Evolutionary conservation across 2,113 vertebrate genomes (phyloP).

Genomic region (Misgurnus mizolepis): DNA sequence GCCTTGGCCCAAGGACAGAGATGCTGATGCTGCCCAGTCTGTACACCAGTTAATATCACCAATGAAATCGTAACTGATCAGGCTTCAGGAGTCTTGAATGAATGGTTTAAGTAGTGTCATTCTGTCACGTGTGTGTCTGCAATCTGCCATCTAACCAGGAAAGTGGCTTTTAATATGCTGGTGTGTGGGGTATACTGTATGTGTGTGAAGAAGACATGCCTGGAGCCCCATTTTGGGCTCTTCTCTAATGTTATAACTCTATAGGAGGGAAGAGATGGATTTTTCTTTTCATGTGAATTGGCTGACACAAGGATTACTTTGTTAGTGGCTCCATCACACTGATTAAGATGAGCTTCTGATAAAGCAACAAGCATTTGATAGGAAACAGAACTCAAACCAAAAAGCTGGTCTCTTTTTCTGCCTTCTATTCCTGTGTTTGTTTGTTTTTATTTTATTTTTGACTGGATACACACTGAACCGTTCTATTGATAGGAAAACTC

Average conservation of each 20-base stretch:
- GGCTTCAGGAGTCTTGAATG: constrained; percentile 56
- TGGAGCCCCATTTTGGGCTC: constrained; percentile 67
- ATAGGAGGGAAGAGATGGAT: constrained; percentile 6
- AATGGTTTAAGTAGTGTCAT: constrained; percentile 61
- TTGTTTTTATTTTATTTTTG: constrained; percentile 66
- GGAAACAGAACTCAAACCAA: constrained; percentile 47
- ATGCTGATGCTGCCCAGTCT: constrained; percentile 24
- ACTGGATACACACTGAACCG: constrained; percentile 89
- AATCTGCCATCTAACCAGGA: constrained; percentile 70
- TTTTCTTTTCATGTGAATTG: constrained; percentile 68
- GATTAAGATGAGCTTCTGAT: constrained; percentile 66
- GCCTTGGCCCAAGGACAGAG: not conserved
- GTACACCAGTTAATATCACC: constrained; percentile 35
- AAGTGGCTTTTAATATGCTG: constrained; percentile 65
- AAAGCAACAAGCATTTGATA: constrained; percentile 52
- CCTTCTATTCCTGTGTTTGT: not conserved
- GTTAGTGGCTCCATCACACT: constrained; percentile 64
- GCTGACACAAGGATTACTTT: constrained; percentile 72
- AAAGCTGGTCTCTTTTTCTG: constrained; percentile 82
- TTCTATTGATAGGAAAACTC: constrained; percentile 76
- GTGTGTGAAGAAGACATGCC: constrained; percentile 62
- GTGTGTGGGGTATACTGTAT: constrained; percentile 55
- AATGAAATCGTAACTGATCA: constrained; percentile 48
- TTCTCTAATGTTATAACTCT: constrained; percentile 55
- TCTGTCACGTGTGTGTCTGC: constrained; percentile 64